phyloP scores from a whole-genome alignment of 2,888 invertebrate genomes.

The Blastobasis lacticolella region DNA sequence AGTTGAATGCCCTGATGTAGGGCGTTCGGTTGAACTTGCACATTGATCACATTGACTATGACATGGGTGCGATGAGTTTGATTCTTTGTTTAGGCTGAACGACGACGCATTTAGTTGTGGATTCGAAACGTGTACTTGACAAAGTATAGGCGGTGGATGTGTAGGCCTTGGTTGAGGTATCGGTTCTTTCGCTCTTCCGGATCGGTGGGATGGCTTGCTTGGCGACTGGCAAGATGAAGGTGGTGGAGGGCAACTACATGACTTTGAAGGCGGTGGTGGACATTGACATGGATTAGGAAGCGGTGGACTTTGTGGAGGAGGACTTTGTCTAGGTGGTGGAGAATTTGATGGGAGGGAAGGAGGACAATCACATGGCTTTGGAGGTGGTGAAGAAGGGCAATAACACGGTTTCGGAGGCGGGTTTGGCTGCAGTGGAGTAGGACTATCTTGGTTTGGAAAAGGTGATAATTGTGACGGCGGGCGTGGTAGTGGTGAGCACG shows the following conservation, averaged over 20 bases:
- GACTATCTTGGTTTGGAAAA: too few relatives aligned
- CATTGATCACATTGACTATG: too few relatives aligned
- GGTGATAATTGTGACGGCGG: background rate
- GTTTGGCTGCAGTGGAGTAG: background rate
- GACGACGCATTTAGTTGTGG: too few relatives aligned
- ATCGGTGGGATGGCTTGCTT: too few relatives aligned
- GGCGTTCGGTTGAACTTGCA: too few relatives aligned
- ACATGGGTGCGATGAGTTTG: too few relatives aligned
- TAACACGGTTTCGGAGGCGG: background rate
- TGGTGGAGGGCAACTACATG: constrained; percentile 9
- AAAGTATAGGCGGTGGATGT: too few relatives aligned
- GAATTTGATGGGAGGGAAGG: background rate
- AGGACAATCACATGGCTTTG: background rate
- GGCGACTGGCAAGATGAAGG: background rate
- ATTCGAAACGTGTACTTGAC: too few relatives aligned
- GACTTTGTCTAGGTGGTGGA: background rate
- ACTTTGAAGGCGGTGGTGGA: constrained; percentile 5
- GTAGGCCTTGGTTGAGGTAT: too few relatives aligned
- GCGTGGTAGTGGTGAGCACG: constrained; percentile 14
- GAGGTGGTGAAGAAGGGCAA: background rate
- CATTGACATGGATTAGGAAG: constrained; percentile 1
- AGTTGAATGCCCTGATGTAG: too few relatives aligned
- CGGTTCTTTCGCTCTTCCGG: too few relatives aligned
- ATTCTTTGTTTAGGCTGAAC: too few relatives aligned
- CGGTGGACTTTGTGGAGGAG: background rate